Conservation (phyloP, 2,888 invertebrate genomes). For the Hydropsyche betteni region DNA sequence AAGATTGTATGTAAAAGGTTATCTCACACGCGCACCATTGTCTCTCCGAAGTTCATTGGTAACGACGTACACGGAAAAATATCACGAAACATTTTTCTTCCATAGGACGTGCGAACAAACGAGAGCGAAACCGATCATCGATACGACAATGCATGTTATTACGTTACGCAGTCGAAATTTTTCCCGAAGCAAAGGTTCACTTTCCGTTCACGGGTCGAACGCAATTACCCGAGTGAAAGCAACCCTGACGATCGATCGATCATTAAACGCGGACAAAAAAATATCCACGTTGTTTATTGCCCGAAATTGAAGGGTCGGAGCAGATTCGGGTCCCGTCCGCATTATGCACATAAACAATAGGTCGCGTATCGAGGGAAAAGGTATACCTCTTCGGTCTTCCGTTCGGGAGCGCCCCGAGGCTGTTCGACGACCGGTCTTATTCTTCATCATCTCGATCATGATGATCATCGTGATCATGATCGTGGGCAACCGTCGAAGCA, state of each 20-base stretch:
- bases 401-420: conserved; percentile 14
- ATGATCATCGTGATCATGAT: background rate
- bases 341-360: background rate
- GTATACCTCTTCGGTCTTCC: background rate
- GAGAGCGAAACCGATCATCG: conserved; percentile 2
- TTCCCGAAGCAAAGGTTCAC: background rate
- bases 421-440: background rate
- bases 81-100: background rate
- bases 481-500: too few species aligned
- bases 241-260: background rate
- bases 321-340: background rate
- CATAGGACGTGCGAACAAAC: background rate
- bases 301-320: conserved; percentile 40
- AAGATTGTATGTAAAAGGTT: conserved; percentile 4
- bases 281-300: conserved; percentile 31
- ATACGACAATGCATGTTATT: background rate
- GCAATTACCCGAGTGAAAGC: conserved; percentile 26
- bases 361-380: too few species aligned
- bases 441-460: too few species aligned
- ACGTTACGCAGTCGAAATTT: background rate
- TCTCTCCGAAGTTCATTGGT: conserved; percentile 6
- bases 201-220: background rate
- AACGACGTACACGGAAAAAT: background rate
- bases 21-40: conserved; percentile 9
- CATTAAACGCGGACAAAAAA: background rate